These are phyloP conservation scores for Cerceris ruficornis DNA, from an alignment of 2,888 invertebrate genomes.

Conservation along the genomic window DNA sequence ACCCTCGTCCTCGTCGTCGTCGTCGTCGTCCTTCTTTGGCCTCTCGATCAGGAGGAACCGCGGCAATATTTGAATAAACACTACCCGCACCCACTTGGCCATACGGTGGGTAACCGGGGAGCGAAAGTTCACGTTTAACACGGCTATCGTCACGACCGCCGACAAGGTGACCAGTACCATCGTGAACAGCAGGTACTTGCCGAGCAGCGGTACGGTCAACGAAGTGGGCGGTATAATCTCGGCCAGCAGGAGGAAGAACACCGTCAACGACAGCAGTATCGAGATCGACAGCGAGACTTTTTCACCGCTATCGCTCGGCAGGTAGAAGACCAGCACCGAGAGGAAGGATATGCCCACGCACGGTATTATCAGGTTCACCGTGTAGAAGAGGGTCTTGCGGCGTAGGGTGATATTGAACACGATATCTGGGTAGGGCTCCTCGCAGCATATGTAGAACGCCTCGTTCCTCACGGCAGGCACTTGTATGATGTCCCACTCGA, in stretches of 20 bases:
- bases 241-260: constrained; percentile 95
- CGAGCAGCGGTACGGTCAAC: constrained; percentile 94
- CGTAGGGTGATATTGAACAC: constrained; percentile 98
- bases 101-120: constrained; percentile 96
- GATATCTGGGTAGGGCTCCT: constrained; percentile 98
- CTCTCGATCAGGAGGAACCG: constrained; percentile 94
- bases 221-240: constrained; percentile 98
- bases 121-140: constrained; percentile 95
- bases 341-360: constrained; percentile 98
- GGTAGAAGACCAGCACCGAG: constrained; percentile 97
- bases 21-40: constrained; percentile 89
- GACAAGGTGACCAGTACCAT: constrained; percentile 97
- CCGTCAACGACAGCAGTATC: constrained; percentile 95
- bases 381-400: constrained; percentile 98
- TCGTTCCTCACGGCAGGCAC: constrained; percentile 95
- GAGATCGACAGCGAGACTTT: constrained; percentile 98
- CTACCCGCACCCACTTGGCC: constrained; percentile 94
- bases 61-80: constrained; percentile 93
- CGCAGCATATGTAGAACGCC: constrained; percentile 97
- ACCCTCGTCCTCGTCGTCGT: constrained; percentile 84
- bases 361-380: constrained; percentile 97
- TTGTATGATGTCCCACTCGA: constrained; percentile 99
- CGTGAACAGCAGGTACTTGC: constrained; percentile 96
- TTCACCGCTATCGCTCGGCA: constrained; percentile 98
- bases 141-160: constrained; percentile 96